These are phyloP conservation scores for Dasypolia templi DNA, from an alignment of 2,888 invertebrate species.

Conservation along the genomic window DNA sequence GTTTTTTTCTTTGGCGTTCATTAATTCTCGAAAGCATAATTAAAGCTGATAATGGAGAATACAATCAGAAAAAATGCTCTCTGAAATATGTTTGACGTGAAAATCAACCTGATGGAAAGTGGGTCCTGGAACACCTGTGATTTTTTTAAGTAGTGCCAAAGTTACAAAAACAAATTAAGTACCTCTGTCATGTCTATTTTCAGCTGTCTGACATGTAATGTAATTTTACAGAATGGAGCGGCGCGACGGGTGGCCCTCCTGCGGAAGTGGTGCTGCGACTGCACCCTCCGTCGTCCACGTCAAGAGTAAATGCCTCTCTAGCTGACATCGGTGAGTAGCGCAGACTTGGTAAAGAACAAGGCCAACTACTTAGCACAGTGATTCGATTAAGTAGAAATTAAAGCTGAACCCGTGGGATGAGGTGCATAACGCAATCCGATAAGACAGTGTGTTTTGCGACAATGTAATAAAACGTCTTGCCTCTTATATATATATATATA, in stretches of 20 bases:
- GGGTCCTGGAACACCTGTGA: background rate
- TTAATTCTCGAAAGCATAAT: background rate
- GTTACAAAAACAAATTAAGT: background rate
- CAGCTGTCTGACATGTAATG: conserved; percentile 8
- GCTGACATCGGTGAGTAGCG: conserved; percentile 78
- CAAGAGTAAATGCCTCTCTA: conserved; percentile 75
- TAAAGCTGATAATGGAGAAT: background rate
- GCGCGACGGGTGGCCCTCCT: conserved; percentile 86
- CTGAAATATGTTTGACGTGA: no score
- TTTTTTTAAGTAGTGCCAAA: background rate
- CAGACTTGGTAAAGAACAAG: background rate
- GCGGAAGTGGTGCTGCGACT: conserved; percentile 86
- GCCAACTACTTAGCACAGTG: background rate
- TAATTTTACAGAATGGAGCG: conserved; percentile 85
- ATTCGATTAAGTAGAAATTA: background rate
- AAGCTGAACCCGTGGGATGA: background rate
- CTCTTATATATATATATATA: no score
- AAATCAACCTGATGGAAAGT: background rate
- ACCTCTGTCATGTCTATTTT: background rate
- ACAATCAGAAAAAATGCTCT: background rate
- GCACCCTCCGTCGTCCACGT: conserved; percentile 79
- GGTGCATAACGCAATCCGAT: background rate
- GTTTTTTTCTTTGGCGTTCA: background rate
- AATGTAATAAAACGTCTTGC: background rate
- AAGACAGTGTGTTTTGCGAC: background rate